These are phyloP conservation scores for Euschistus heros DNA, from an alignment of 1,140 invertebrate genomes.

Conservation along the genomic window DNA sequence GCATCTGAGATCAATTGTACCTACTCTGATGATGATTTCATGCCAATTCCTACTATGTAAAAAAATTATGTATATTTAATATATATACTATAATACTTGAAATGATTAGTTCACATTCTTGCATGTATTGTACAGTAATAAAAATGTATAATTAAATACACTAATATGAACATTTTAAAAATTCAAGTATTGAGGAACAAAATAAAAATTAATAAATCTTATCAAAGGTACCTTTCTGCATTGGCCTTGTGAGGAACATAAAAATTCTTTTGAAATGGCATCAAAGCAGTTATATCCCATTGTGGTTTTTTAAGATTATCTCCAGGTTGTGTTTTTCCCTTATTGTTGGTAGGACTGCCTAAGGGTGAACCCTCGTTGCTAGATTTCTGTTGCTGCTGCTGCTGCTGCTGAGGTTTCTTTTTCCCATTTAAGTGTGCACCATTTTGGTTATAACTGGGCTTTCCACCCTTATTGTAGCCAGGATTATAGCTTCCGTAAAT, in stretches of 20 bases:
- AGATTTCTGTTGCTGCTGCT: slow-evolving; percentile 3
- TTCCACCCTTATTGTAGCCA: background rate
- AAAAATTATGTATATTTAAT: too few relatives aligned
- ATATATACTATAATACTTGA: too few relatives aligned
- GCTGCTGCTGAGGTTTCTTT: slow-evolving; percentile 2
- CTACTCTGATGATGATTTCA: too few relatives aligned
- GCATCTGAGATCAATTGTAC: too few relatives aligned
- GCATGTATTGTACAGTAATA: too few relatives aligned
- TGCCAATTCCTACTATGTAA: too few relatives aligned
- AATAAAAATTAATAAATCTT: background rate
- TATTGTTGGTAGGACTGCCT: background rate
- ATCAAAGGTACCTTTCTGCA: slow-evolving; percentile 41
- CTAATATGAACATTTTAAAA: too few relatives aligned
- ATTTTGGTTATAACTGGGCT: background rate
- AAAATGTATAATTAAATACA: too few relatives aligned
- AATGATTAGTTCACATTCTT: too few relatives aligned
- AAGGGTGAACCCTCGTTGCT: background rate
- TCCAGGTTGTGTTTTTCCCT: slow-evolving; percentile 40
- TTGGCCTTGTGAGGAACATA: slow-evolving; percentile 76
- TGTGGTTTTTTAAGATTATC: slow-evolving; percentile 68
- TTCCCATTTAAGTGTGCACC: background rate
- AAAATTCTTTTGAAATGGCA: slow-evolving; percentile 83
- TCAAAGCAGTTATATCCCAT: slow-evolving; percentile 65
- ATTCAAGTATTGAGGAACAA: background rate
- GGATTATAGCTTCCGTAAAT: slow-evolving; percentile 1